These are phyloP conservation scores for Huso huso DNA, from an alignment of 2,797 vertebrate genomes.

Conservation along the genomic window DNA sequence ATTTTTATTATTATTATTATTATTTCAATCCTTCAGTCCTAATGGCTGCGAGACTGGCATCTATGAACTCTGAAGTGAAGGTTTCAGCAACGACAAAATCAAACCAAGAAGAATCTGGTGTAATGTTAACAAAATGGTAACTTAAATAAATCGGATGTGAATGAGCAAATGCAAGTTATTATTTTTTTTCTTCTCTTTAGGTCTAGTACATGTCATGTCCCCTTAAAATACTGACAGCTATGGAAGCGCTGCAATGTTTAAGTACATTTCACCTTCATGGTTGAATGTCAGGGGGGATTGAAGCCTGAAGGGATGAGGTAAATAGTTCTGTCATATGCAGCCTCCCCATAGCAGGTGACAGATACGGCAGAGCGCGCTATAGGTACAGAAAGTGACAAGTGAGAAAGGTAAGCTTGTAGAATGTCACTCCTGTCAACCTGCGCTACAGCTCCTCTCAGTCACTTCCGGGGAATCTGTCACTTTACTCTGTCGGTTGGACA, in stretches of 20 bases:
- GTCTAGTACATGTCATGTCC: slow-evolving; percentile 47
- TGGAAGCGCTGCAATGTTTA: slow-evolving; percentile 30
- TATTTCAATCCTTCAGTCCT: not conserved
- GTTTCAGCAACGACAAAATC: not conserved
- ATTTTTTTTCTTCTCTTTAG: slow-evolving; percentile 32
- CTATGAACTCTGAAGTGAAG: not conserved
- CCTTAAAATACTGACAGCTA: slow-evolving; percentile 46
- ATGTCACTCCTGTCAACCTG: slow-evolving; percentile 44
- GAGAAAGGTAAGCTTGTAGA: slow-evolving; percentile 54
- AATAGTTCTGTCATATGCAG: slow-evolving; percentile 60
- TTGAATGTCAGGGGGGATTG: slow-evolving; percentile 42
- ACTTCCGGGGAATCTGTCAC: slow-evolving; percentile 20
- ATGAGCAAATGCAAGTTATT: slow-evolving; percentile 33
- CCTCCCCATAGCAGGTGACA: slow-evolving; percentile 28
- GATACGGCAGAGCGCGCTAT: slow-evolving; percentile 39
- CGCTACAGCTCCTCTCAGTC: slow-evolving; percentile 30
- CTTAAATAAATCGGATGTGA: slow-evolving; percentile 41
- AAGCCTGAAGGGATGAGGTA: slow-evolving; percentile 35
- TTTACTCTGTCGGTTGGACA: slow-evolving; percentile 25
- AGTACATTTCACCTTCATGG: slow-evolving; percentile 39
- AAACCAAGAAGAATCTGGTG: not conserved
- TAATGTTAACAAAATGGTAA: slow-evolving; percentile 2
- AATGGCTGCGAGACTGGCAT: no score
- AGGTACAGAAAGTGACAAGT: slow-evolving; percentile 56
- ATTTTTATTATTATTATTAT: not conserved